phyloP scores from a whole-genome alignment of 2,797 vertebrate genomes.

The Macrochelys suwanniensis region DNA sequence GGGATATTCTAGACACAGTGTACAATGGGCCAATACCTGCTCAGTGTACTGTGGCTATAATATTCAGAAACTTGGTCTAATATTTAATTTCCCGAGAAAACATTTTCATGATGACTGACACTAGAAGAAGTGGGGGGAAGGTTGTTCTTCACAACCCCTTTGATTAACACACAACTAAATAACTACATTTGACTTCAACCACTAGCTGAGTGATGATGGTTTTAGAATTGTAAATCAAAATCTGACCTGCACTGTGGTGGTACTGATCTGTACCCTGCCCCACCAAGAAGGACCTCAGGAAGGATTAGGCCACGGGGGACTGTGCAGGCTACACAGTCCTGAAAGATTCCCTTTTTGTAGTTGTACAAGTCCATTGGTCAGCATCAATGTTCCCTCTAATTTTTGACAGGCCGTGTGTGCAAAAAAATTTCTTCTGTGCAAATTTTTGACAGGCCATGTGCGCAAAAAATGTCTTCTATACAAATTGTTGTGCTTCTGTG shows the following conservation, averaged over 20 bases:
- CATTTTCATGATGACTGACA: background rate
- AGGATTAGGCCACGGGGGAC: background rate
- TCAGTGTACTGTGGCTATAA: background rate
- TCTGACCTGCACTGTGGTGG: rapidly evolving
- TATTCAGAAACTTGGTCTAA: background rate
- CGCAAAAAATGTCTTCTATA: too few relatives aligned
- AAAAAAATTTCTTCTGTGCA: too few relatives aligned
- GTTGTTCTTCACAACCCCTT: background rate
- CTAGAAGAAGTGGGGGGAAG: background rate
- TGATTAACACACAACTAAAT: background rate
- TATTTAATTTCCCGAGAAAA: background rate
- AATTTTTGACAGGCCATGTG: too few relatives aligned
- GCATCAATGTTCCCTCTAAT: background rate
- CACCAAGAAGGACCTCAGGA: rapidly evolving
- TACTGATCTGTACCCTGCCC: background rate
- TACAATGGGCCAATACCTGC: background rate
- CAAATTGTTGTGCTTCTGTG: too few relatives aligned
- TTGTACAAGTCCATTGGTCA: slow-evolving; percentile 22
- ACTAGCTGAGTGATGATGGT: background rate
- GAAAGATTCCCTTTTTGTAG: background rate
- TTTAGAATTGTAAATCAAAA: rapidly evolving
- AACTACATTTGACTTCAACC: background rate
- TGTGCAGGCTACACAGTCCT: background rate
- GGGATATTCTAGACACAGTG: background rate
- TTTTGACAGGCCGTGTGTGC: too few relatives aligned